Conservation (phyloP, 2,888 invertebrate genomes). For the Tinea pellionella region DNA sequence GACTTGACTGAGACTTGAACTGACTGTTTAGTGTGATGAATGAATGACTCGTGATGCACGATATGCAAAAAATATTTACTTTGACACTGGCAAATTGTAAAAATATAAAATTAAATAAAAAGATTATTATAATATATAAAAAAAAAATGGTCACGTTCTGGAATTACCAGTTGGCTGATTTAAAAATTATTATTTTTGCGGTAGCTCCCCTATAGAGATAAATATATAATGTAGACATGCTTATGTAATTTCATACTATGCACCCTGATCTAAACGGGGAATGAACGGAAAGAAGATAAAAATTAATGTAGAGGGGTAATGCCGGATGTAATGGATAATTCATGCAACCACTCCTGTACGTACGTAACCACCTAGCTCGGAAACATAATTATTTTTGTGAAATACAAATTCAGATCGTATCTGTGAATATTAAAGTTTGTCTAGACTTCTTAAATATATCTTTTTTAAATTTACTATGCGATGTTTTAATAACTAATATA, state of each 20-base stretch:
- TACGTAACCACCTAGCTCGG: constrained; percentile 15
- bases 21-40: too few relatives aligned
- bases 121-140: too few relatives aligned
- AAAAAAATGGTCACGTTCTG: too few relatives aligned
- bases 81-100: too few relatives aligned
- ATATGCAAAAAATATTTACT: too few relatives aligned
- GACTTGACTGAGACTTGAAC: too few relatives aligned
- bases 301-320: constrained; percentile 16
- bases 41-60: too few relatives aligned
- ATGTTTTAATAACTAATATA: background rate
- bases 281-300: constrained; percentile 8
- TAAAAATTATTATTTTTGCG: too few relatives aligned
- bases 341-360: constrained; percentile 51
- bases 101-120: too few relatives aligned
- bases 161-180: too few relatives aligned
- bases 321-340: constrained; percentile 53
- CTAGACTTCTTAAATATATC: background rate
- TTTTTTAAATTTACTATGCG: too few relatives aligned
- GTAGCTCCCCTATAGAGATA: too few relatives aligned
- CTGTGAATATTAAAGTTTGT: background rate
- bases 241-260: background rate
- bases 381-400: constrained; percentile 1
- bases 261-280: background rate
- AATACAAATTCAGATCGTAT: background rate
- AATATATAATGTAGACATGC: background rate